These are phyloP conservation scores for Diarsia mendica DNA, from an alignment of 2,888 invertebrate species.

Conservation along the genomic window DNA sequence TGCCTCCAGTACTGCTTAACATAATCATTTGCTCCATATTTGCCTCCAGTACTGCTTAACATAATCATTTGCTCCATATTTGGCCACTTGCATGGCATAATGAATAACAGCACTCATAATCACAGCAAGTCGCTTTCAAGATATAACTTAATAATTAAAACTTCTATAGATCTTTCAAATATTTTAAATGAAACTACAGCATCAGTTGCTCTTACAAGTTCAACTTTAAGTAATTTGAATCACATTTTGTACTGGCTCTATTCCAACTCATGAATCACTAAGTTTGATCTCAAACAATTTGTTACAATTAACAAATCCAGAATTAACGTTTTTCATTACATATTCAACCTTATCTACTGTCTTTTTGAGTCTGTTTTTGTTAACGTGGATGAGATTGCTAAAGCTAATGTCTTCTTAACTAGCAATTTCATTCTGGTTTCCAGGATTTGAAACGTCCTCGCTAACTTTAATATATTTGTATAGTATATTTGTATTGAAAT, in stretches of 20 bases:
- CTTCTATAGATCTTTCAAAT: conserved; percentile 20
- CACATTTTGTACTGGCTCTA: conserved; percentile 75
- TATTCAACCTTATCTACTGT: conserved; percentile 51
- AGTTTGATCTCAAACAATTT: conserved; percentile 74
- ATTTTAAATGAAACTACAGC: conserved; percentile 41
- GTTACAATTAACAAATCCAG: conserved; percentile 77
- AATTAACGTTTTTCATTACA: conserved; percentile 44
- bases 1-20: not conserved
- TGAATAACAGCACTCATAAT: not conserved
- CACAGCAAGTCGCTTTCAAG: too few relatives aligned
- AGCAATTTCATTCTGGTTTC: conserved; percentile 52
- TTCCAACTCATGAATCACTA: conserved; percentile 79
- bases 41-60: not conserved
- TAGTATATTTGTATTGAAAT: conserved; percentile 37
- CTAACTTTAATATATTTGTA: conserved; percentile 5
- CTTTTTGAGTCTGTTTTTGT: conserved; percentile 34
- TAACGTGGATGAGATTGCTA: not conserved
- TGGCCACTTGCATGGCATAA: not conserved
- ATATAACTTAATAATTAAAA: not conserved
- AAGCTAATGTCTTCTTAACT: conserved; percentile 50
- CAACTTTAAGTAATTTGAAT: conserved; percentile 72
- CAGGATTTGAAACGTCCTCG: conserved; percentile 47
- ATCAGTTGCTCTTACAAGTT: conserved; percentile 63
- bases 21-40: not conserved
- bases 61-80: not conserved